These are phyloP conservation scores for Drosophila vallismaia DNA, from an alignment of 2,888 invertebrate species.

Conservation along the genomic window DNA sequence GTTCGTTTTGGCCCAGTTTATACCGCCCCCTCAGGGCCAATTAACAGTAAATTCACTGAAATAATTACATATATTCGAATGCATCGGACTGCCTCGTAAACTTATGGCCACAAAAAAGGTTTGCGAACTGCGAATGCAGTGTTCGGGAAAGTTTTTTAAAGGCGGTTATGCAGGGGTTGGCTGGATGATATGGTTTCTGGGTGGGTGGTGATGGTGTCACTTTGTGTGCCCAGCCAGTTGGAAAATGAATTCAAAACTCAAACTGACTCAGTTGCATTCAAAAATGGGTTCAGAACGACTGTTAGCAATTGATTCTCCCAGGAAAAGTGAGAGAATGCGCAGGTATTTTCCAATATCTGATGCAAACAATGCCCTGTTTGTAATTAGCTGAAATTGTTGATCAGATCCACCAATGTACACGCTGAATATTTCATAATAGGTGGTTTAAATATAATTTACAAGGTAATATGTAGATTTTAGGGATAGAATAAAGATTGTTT, in stretches of 20 bases:
- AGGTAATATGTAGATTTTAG: too few species aligned
- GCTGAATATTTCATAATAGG: neutral
- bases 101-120: constrained; percentile 32
- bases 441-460: neutral
- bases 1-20: constrained; percentile 20
- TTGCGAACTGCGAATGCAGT: constrained; percentile 23
- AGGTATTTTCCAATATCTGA: constrained; percentile 40
- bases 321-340: constrained; percentile 13
- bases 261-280: constrained; percentile 53
- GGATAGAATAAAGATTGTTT: too few species aligned
- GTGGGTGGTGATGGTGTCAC: constrained; percentile 39
- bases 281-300: constrained; percentile 16
- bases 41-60: constrained; percentile 56
- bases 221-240: constrained; percentile 68
- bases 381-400: constrained; percentile 55
- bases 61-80: constrained; percentile 64
- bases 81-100: constrained; percentile 26
- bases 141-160: constrained; percentile 8
- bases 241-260: constrained; percentile 74
- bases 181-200: constrained; percentile 9
- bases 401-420: constrained; percentile 5
- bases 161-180: constrained; percentile 6
- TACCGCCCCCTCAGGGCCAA: constrained; percentile 22
- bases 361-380: constrained; percentile 53
- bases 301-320: constrained; percentile 12